Evolutionary conservation across 1,140 invertebrate genomes (phyloP), one percentile per base, ranked within the genome.

Genomic region (Trissolcus basalis): DNA sequence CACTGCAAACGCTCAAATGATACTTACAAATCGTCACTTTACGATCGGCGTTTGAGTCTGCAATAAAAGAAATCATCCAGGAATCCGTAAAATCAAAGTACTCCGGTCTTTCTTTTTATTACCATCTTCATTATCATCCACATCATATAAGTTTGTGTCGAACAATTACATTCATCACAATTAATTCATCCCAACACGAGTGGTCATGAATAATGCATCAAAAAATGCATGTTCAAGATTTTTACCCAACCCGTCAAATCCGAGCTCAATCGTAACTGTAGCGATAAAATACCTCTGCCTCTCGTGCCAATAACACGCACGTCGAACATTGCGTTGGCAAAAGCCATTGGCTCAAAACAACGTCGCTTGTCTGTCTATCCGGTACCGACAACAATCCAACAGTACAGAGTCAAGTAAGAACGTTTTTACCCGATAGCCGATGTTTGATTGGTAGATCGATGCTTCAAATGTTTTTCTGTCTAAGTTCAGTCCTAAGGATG

Each of bases 141-240:
- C n/a, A 45, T 50, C 12, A 32, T 53, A 63, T 75, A 63, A 68
- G 63, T 50, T 48, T 39, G 15, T 6, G 39, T 35, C 12, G 16
- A 69, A 75, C 59, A 75, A 75, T 75, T 59, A 58, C 47, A 75
- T 69, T 19, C 47, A 54, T 69, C 64, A 58, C 72, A 63, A 75
- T 75, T 75, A 75, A 75, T 75, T 56, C 54, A 35, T 12, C 63
- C 56, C 49, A 69, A 75, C 72, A 69, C 65, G 44, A 39, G 64
- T 51, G 44, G 32, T 59, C 59, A 75, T 75, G 72, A 69, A 75
- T 75, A 75, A 75, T 75, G 63, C 64, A 75, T 63, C 35, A 75
- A 64, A 75, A 69, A 69, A 64, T 75, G 19, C 43, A 53, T 75
- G 53, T 68, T 33, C 53, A 33, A 15, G 10, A 63, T 75, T 75